These are phyloP conservation scores for Spilosoma lubricipeda DNA, from an alignment of 2,888 invertebrate species.

Conservation along the genomic window DNA sequence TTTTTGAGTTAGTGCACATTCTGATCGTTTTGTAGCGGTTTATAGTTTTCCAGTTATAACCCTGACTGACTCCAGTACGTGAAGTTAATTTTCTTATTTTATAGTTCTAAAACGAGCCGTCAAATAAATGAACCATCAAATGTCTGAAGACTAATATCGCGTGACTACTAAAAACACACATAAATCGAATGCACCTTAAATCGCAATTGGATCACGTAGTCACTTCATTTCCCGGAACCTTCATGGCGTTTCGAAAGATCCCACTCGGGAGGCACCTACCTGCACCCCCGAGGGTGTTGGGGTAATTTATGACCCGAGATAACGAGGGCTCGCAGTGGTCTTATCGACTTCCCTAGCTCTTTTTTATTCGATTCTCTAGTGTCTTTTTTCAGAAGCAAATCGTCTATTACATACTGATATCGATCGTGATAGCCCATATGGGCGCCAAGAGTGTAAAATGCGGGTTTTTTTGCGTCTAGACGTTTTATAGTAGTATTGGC, in stretches of 20 bases:
- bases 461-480: constrained; percentile 62
- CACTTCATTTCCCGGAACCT: constrained; percentile 82
- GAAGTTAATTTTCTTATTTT: constrained; percentile 7
- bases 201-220: constrained; percentile 86
- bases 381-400: constrained; percentile 80
- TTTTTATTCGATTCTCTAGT: constrained; percentile 76
- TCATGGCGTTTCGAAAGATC: constrained; percentile 72
- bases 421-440: constrained; percentile 67
- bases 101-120: constrained; percentile 31
- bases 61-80: neutral
- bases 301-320: constrained; percentile 84
- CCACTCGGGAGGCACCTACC: constrained; percentile 71
- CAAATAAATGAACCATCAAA: constrained; percentile 49
- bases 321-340: constrained; percentile 83
- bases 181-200: constrained; percentile 82
- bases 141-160: constrained; percentile 54
- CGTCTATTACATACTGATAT: constrained; percentile 76
- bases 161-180: constrained; percentile 65
- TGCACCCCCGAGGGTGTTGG: constrained; percentile 80
- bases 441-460: constrained; percentile 52
- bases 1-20: neutral
- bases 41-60: neutral
- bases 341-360: constrained; percentile 80
- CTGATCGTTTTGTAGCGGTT: neutral
- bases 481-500: constrained; percentile 53